Evolutionary conservation across 2,888 invertebrate genomes (phyloP).

Genomic region (Hecatera dysodea): DNA sequence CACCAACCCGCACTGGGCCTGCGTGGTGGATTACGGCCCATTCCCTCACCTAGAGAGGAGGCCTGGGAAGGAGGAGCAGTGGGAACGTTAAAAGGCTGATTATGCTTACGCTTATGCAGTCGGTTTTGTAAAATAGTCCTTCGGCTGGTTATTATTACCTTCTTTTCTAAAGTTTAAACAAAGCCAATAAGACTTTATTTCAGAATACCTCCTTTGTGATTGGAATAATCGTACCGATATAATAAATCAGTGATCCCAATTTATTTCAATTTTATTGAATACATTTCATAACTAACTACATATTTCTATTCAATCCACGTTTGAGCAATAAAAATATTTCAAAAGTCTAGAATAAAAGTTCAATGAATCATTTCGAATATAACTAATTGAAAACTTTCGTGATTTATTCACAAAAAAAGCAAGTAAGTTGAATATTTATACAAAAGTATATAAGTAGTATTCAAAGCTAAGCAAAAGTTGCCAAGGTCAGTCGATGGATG

Average conservation of each 20-base stretch:
- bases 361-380: slow-evolving; percentile 34
- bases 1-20: too few species aligned
- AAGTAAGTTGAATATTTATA: slow-evolving; percentile 7
- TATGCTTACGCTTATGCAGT: too few species aligned
- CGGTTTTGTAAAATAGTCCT: too few species aligned
- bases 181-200: background rate
- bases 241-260: slow-evolving; percentile 40
- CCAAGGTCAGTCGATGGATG: too few species aligned
- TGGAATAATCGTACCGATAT: slow-evolving; percentile 11
- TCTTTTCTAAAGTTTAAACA: background rate
- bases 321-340: slow-evolving; percentile 39
- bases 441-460: too few species aligned
- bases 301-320: slow-evolving; percentile 41
- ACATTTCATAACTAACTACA: slow-evolving; percentile 4
- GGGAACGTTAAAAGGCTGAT: too few species aligned
- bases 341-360: slow-evolving; percentile 23
- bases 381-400: slow-evolving; percentile 36
- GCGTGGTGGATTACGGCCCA: too few species aligned
- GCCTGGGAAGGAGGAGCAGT: too few species aligned
- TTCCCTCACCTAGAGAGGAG: too few species aligned
- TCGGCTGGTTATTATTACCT: too few species aligned
- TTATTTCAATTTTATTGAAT: slow-evolving; percentile 42
- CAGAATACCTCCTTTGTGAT: background rate
- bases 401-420: slow-evolving; percentile 31
- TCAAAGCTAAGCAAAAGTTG: too few species aligned